Evolutionary conservation across 1,140 invertebrate genomes (phyloP), one percentile per base, ranked within the genome.

Genomic region (Drosophila fuyamai): DNA sequence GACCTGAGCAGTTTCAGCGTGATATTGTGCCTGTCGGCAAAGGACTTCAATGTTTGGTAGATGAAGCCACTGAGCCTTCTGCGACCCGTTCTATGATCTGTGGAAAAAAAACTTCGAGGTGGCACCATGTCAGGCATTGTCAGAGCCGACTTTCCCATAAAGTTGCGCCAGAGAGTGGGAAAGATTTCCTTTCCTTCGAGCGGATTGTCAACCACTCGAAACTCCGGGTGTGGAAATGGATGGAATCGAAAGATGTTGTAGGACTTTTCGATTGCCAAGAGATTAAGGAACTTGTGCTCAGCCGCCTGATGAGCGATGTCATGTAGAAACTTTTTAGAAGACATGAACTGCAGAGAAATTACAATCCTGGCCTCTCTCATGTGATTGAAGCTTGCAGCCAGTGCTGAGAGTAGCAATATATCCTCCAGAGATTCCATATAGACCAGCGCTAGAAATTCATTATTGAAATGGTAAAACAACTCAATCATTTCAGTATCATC

Each of bases 321-420:
- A 1, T 16, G 4, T 0, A 79, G 46, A 4, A 50, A 27, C 13
- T 43, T 2, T 8, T 12, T 1, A 0, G 18, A 23, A 2, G 23
- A 13, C 1, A 1, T 38, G 16, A 6, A 4, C 3, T n/a, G 41
- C n/a, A 86, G 7, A 48, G 51, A 82, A 0, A 86, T 13, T 3
- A 83, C 18, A 16, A 88, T 73, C 10, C 82, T 47, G 0, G 32
- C 48, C n/a, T 70, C 56, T 4, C 76, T 54, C 44, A 86, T 71
- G 2, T 74, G 44, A 43, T 82, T 59, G 0, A 80, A 50, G 2
- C 47, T 38, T 0, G 12, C 18, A 2, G 83, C 66, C 53, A 86
- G 23, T 10, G 46, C 47, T 4, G 18, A 6, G 1, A 79, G 16
- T 16, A 83, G 1, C 0, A 18, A 8, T 5, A n/a, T 8, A 47